Evolutionary conservation across 2,797 vertebrate species (phyloP), one percentile per base, ranked within the genome.

Genomic region (Spizella passerina): DNA sequence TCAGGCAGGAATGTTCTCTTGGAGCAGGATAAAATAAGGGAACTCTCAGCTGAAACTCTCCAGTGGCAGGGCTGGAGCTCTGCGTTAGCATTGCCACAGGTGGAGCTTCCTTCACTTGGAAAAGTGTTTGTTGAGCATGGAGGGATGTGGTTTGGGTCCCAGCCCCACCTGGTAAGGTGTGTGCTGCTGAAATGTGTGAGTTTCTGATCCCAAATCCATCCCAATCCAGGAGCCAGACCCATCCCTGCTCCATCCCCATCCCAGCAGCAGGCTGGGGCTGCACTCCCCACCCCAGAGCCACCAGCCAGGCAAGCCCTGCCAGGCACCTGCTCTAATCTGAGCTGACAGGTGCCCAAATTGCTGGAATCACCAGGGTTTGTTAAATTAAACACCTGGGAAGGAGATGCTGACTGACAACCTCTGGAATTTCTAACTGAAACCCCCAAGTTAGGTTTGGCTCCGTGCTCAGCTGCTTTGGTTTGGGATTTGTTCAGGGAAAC

Each of bases 351-450:
- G 22, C 83, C 92, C 89, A 93, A 97, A 97, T 93, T 69, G 56
- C 93, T 96, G 95, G 91, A 93, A 95, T 96, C 87, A 85, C 44
- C 96, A 86, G 95, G 86, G 93, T 91, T 93, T 50, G 90, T 97
- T 72, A 29, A 34, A 81, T 81, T 41, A 84, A 83, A 82, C 39
- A 91, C 79, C 91, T 95, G 82, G 39, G 49, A 66, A 66, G 4
- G 22, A 86, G 79, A n/a, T 23, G 65, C 57, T 79, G 72, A 36
- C 32, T 79, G 72, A 65, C 43, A 56, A 2, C 3, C 56, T 43
- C 61, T 56, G 41, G 14, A 38, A 34, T 41, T 20, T 12, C 43
- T n/a, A 11, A 44, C 57, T 44, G 15, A 59, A 72, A 7, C 21
- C 19, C 7, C 0, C 3, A 3, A 79, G 38, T 7, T 5, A 41